phyloP scores from a whole-genome alignment of 1,140 invertebrate genomes.

The Frieseomelitta varia region DNA sequence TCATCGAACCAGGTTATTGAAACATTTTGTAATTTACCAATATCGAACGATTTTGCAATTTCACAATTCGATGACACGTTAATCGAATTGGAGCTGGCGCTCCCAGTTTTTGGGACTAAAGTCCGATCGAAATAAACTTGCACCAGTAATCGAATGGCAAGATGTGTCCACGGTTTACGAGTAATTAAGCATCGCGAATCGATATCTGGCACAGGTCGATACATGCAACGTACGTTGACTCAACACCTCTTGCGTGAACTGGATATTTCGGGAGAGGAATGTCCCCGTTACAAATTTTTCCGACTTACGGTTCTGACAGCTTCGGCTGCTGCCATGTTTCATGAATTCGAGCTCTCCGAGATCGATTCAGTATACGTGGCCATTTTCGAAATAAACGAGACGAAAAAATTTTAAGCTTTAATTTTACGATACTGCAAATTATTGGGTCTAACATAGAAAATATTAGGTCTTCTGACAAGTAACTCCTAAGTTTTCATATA shows the following conservation, averaged over 20 bases:
- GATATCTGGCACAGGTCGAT: not conserved
- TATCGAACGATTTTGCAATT: not conserved
- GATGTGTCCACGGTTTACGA: not conserved
- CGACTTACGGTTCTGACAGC: constrained; percentile 17
- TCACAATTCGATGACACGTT: no score
- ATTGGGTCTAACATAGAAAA: no score
- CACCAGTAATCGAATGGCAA: constrained; percentile 12
- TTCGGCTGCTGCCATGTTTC: not conserved
- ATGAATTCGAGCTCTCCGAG: not conserved
- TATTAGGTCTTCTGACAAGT: not conserved
- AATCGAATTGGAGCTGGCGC: not conserved
- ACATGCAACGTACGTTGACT: not conserved
- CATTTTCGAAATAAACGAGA: not conserved
- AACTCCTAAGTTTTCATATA: no score
- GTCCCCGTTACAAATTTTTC: constrained; percentile 9
- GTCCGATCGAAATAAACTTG: not conserved
- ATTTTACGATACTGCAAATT: not conserved
- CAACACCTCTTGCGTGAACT: not conserved
- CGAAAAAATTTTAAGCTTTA: no score
- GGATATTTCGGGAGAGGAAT: constrained; percentile 20
- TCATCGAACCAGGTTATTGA: not conserved
- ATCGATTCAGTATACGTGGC: not conserved
- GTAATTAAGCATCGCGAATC: constrained; percentile 13
- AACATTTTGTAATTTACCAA: not conserved
- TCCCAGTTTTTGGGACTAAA: not conserved